These are phyloP conservation scores for Troides aeacus DNA, from an alignment of 2,888 invertebrate genomes.

Conservation along the genomic window DNA sequence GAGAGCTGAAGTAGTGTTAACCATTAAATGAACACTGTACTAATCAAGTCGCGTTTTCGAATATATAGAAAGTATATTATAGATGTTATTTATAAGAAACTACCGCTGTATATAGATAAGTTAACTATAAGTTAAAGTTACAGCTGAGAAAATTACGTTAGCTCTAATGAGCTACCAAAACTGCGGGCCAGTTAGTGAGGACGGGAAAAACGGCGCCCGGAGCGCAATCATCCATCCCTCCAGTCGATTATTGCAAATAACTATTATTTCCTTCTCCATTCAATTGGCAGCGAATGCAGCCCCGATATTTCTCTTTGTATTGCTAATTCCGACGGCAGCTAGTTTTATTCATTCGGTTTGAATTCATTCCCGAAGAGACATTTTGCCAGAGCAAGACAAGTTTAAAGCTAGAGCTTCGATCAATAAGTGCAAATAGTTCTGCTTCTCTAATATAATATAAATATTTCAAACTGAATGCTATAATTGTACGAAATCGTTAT, in stretches of 20 bases:
- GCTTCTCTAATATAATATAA: no score
- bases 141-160: slow-evolving; percentile 30
- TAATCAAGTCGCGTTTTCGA: no score
- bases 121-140: background rate
- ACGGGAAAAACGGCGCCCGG: slow-evolving; percentile 60
- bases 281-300: slow-evolving; percentile 64
- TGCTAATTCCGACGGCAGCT: slow-evolving; percentile 68
- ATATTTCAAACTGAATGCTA: no score
- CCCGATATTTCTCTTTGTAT: slow-evolving; percentile 50
- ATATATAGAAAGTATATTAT: no score
- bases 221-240: slow-evolving; percentile 78
- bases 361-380: slow-evolving; percentile 16
- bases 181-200: slow-evolving; percentile 40
- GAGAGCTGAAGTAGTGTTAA: no score
- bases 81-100: no score
- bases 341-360: slow-evolving; percentile 58
- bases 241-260: slow-evolving; percentile 73
- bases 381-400: background rate
- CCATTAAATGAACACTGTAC: no score
- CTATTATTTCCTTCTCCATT: slow-evolving; percentile 72
- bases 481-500: no score
- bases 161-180: slow-evolving; percentile 43
- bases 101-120: background rate
- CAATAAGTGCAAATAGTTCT: background rate
- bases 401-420: background rate